Base-by-base conservation (phyloP, 1,140 invertebrate genomes). In the Pseudomyrmex concolor region DNA sequence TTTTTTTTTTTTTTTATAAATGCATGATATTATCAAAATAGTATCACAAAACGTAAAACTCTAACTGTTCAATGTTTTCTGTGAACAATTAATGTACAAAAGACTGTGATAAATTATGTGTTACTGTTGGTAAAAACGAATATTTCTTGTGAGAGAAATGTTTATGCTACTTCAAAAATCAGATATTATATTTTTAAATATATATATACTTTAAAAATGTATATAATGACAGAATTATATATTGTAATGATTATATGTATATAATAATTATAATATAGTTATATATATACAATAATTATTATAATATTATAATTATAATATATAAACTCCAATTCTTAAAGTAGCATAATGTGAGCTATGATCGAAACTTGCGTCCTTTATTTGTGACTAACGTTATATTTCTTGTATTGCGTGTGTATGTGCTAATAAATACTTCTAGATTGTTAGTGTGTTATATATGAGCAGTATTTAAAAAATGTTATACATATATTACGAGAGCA, bases 81-180 rank as follows among this genome's bases (percentile, higher is more conserved):
- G 83, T 62, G 77, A 74, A 48, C 12, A 84, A 68, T 43, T 77
- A 62, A 55, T 87, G 81, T 86, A 76, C 68, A 80, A 67, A 82
- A 87, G 85, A 60, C 86, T 87, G 86, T 87, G 86, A 87, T 87
- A 86, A 71, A 86, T n/a, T 15, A 50, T 48, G 83, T 84, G 72
- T 60, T 76, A 48, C 62, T 43, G 25, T 87, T 71, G 64, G 50
- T 51, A 57, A 22, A 34, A 67, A 71, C 13, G 10, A 86, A 73
- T 87, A 86, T 68, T 57, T 54, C 62, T 48, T 84, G 34, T 72
- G 51, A 5, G 51, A 80, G 60, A 80, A 66, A 82, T 84, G 70
- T 85, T 80, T 59, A 60, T 15, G 74, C 68, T 70, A 70, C 57
- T 63, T 55, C 60, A 22, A 12, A 8, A 54, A 22, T 70, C 13